These are phyloP conservation scores for Tinea pellionella DNA, from an alignment of 2,888 invertebrate genomes.

Conservation along the genomic window DNA sequence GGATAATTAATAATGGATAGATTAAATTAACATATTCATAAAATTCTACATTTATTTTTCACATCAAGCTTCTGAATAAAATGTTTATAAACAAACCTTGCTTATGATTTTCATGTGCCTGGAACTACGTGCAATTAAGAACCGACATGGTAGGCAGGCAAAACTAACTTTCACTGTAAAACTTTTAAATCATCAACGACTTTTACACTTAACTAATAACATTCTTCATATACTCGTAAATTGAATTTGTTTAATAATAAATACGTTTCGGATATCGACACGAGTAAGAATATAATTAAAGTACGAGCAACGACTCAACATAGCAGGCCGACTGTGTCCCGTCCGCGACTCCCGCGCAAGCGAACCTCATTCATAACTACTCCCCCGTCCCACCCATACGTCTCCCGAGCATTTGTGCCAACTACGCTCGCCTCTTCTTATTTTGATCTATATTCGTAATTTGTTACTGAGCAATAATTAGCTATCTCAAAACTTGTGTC, in stretches of 20 bases:
- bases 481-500: background rate
- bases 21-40: background rate
- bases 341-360: background rate
- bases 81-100: slow-evolving; percentile 4
- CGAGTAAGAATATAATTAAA: background rate
- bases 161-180: slow-evolving; percentile 1
- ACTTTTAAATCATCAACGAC: background rate
- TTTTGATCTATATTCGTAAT: background rate
- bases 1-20: too few species aligned
- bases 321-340: background rate
- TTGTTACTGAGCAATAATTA: background rate
- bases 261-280: background rate
- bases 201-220: background rate
- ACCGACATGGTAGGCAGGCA: slow-evolving; percentile 23
- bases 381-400: background rate
- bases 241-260: background rate
- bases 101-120: background rate
- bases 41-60: background rate
- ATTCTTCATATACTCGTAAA: background rate
- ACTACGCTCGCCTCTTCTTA: background rate
- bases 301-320: background rate
- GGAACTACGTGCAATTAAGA: slow-evolving; percentile 21
- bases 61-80: background rate
- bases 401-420: background rate
- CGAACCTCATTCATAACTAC: slow-evolving; percentile 1